A percentile compares a stretch with the other conserved stretches of the same genome.
Conservation (phyloP, 2,113 vertebrate genomes). For the Phyllostomus hastatus region DNA sequence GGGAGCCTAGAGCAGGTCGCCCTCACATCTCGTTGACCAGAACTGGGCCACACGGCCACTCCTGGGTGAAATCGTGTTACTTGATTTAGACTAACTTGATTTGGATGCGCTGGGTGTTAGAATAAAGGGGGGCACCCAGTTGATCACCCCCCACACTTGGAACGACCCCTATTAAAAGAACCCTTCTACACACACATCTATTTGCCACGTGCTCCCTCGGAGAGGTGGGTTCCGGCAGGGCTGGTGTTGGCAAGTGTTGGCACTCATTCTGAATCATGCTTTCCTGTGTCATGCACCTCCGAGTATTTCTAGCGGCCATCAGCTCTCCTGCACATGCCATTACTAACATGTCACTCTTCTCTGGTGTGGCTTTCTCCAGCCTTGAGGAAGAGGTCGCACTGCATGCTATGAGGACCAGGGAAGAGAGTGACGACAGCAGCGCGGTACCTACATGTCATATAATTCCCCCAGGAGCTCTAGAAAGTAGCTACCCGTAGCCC, state of each 20-base stretch:
- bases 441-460: not conserved
- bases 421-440: not conserved
- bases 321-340: not conserved
- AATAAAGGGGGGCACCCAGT: not conserved
- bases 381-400: not conserved
- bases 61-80: not conserved
- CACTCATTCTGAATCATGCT: not conserved
- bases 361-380: not conserved
- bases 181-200: not conserved
- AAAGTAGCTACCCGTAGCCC: not conserved
- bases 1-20: not conserved
- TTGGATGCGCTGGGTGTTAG: not conserved
- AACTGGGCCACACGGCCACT: not conserved
- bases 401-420: fast-evolving
- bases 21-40: not conserved
- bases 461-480: not conserved
- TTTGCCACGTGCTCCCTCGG: not conserved
- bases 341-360: not conserved
- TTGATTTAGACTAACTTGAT: not conserved
- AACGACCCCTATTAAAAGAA: not conserved
- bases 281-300: not conserved
- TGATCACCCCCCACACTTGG: no score
- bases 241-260: not conserved
- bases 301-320: not conserved
- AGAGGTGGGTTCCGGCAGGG: not conserved